These are phyloP conservation scores for Peribatodes rhomboidaria DNA, from an alignment of 2,888 invertebrate genomes.

Conservation along the genomic window DNA sequence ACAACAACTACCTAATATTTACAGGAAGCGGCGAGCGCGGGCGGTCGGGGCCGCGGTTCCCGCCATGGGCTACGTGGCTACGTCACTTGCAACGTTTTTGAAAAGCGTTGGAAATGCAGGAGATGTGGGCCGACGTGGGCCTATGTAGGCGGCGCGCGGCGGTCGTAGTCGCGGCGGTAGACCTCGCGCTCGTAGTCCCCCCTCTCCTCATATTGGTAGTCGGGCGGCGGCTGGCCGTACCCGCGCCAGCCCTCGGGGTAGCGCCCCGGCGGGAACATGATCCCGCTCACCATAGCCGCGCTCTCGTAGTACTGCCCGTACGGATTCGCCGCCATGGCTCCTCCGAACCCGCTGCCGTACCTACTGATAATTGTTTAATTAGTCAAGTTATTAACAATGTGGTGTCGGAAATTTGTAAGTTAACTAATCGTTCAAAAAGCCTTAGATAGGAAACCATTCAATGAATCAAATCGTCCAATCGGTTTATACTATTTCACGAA, in stretches of 20 bases:
- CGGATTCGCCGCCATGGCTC: conserved; percentile 74
- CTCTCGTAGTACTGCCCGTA: conserved; percentile 79
- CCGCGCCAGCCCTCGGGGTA: conserved; percentile 84
- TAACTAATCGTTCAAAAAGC: too few species aligned
- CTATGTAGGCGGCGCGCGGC: conserved; percentile 87
- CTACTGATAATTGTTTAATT: conserved; percentile 53
- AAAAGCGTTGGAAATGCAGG: too few species aligned
- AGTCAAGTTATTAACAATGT: too few species aligned
- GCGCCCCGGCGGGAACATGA: conserved; percentile 82
- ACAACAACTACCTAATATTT: conserved; percentile 73
- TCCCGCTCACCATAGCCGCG: conserved; percentile 79
- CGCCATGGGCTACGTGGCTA: too few species aligned
- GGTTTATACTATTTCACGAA: too few species aligned
- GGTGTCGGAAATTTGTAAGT: too few species aligned
- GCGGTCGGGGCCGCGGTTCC: too few species aligned
- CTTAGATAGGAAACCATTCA: not conserved
- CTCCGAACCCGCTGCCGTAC: conserved; percentile 78
- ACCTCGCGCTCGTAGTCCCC: conserved; percentile 87
- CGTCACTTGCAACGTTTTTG: too few species aligned
- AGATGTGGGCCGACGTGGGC: too few species aligned
- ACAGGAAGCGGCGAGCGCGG: conserved; percentile 55
- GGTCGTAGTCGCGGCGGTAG: conserved; percentile 88
- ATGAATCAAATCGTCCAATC: too few species aligned
- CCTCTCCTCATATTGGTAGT: conserved; percentile 85
- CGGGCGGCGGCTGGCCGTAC: conserved; percentile 79